Base-by-base conservation (phyloP, 1,140 invertebrate genomes). In the Fragariocoptes setiger region DNA sequence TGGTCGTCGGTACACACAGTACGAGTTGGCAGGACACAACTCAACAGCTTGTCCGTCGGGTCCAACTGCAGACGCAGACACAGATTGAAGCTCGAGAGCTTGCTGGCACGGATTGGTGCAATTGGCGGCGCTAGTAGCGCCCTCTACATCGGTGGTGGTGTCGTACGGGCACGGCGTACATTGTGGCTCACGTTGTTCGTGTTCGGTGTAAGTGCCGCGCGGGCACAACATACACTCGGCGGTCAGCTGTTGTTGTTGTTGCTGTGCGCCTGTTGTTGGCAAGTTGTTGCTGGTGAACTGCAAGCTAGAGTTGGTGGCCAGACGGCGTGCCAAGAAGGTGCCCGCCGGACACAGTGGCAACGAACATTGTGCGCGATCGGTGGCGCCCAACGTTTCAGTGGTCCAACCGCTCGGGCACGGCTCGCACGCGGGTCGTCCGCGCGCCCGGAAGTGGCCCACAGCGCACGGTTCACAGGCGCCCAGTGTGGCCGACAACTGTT, bases 381-480 rank as follows among this genome's bases (percentile, higher is more conserved):
- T 68, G 0, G 82, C 72, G 17, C 79, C 80, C 35, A 68, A 61
- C 42, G 71, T 69, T 1, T 74, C 71, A 0, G 88, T 95, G 2
- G 82, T 88, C 47, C 77, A 68, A 4, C 76, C 80, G 1, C 70
- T 51, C 1, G 86, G 85, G 60, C 88, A 95, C 12, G 69, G 62
- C 15, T 73, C 66, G 50, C 88, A 95, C 2, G 77, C 69, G 47
- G 86, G 74, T 0, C 77, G 65, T 3, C 80, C 82, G 52, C 73
- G 73, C 0, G 74, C 74, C 35, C 88, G 65, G 57, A 78, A 94
- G 0, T 74, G 79, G 42, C 88, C 86, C 37, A 74, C 61, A 0
- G 77, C 76, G 54, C 88, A 97, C 1, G 77, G 68, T 50, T 85
- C 76, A 56, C 88, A 97, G 37, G 73, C 71, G 14, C 86, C 88